Evolutionary conservation across 2,888 invertebrate species (phyloP).

Genomic region (Rhorus exstirpatorius): DNA sequence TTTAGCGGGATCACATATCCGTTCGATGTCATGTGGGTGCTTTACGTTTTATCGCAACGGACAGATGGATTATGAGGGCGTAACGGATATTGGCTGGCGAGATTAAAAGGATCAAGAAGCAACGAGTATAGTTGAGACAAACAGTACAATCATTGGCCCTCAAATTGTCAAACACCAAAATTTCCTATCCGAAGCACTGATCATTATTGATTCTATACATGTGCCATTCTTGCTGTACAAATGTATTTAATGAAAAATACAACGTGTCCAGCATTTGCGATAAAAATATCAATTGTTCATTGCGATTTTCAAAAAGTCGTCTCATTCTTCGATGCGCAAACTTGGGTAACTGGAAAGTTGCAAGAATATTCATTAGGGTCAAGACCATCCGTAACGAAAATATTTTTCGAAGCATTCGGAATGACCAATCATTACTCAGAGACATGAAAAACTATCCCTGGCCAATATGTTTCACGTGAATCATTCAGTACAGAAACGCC

Average conservation of each 20-base stretch:
- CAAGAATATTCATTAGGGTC: neutral
- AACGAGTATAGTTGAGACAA: neutral
- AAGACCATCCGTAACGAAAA: too few species aligned
- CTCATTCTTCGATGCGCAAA: neutral
- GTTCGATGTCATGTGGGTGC: slow-evolving; percentile 11
- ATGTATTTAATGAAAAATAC: neutral
- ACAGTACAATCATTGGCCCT: neutral
- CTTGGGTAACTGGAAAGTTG: neutral
- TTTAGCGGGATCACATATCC: slow-evolving; percentile 25
- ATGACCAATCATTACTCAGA: too few species aligned
- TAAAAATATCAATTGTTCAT: neutral
- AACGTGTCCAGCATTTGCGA: neutral
- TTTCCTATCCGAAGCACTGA: neutral
- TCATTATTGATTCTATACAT: neutral
- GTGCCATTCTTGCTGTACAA: neutral
- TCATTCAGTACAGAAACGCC: slow-evolving; percentile 19
- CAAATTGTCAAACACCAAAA: neutral
- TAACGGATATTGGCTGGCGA: slow-evolving; percentile 5
- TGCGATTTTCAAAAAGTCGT: neutral
- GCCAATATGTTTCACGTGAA: neutral
- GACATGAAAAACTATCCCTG: neutral
- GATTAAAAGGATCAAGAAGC: slow-evolving; percentile 1
- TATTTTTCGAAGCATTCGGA: too few species aligned
- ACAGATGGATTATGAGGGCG: slow-evolving; percentile 33
- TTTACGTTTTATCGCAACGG: slow-evolving; percentile 37